Conservation (phyloP, 1,140 invertebrate genomes). For the Mamestra configurata region DNA sequence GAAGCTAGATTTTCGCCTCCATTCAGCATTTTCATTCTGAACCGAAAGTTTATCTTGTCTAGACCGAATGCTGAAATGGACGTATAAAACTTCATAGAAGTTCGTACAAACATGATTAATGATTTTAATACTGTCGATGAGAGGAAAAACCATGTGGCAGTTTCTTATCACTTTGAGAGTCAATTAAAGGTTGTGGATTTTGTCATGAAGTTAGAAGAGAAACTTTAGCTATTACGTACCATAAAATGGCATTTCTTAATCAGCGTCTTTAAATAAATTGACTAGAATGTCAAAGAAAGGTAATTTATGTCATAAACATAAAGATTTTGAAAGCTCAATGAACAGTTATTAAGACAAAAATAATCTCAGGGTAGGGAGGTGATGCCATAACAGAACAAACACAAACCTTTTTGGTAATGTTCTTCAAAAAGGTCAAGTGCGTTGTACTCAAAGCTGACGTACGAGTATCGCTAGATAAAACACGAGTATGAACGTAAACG, state of each 20-base stretch:
- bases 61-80: background rate
- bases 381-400: too few relatives aligned
- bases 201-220: background rate
- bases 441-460: too few relatives aligned
- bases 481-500: too few relatives aligned
- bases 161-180: conserved; percentile 3
- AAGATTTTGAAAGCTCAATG: too few relatives aligned
- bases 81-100: background rate
- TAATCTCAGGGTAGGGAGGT: too few relatives aligned
- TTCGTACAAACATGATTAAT: conserved; percentile 21
- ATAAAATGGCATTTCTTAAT: background rate
- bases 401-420: too few relatives aligned
- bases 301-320: too few relatives aligned
- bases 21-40: background rate
- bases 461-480: too few relatives aligned
- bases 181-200: background rate
- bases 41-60: background rate
- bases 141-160: background rate
- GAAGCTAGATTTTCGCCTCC: background rate
- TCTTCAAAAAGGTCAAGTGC: too few relatives aligned
- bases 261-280: too few relatives aligned
- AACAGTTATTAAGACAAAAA: too few relatives aligned
- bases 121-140: background rate
- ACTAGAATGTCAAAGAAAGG: too few relatives aligned
- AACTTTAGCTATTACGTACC: conserved; percentile 2